Evolutionary conservation across 2,888 invertebrate species (phyloP).

Genomic region (Cataglyphis cursor): DNA sequence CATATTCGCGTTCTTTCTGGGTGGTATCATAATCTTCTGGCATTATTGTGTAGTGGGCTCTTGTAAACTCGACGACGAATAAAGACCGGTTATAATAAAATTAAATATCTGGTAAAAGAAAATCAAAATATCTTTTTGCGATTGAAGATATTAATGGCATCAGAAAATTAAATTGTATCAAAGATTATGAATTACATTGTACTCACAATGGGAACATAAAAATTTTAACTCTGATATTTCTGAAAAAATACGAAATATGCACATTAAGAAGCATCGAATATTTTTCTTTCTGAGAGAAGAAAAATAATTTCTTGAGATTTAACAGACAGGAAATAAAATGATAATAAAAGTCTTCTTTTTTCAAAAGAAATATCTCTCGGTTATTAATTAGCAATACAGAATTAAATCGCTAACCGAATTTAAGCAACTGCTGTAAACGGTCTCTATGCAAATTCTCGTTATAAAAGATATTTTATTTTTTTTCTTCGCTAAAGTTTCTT

Average conservation of each 20-base stretch:
- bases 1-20: constrained; percentile 31
- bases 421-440: neutral
- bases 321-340: neutral
- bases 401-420: neutral
- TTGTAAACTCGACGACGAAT: neutral
- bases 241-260: neutral
- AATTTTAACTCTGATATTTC: neutral
- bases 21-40: constrained; percentile 11
- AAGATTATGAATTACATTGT: neutral
- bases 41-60: neutral
- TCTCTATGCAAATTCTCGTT: neutral
- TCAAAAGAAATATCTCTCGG: neutral
- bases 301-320: neutral
- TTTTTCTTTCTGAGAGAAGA: neutral
- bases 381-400: neutral
- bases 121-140: neutral
- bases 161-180: neutral
- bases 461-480: neutral
- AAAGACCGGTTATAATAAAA: neutral
- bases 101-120: neutral
- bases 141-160: neutral
- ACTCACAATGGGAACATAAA: neutral
- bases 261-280: neutral
- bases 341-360: neutral
- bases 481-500: neutral